These are phyloP conservation scores for Macrosiphum euphorbiae DNA, from an alignment of 2,888 invertebrate species.

Conservation along the genomic window DNA sequence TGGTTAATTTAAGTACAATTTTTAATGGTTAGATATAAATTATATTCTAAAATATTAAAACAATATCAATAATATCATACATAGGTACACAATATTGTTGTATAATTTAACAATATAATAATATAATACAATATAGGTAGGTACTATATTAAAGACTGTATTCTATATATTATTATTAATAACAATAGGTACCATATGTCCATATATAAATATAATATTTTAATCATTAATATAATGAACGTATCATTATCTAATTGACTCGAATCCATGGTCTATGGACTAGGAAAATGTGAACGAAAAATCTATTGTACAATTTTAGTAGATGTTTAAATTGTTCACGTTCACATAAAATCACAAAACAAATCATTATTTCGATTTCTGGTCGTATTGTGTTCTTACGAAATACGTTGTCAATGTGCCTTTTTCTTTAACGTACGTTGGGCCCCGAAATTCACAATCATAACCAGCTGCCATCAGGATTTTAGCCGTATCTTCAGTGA, in stretches of 20 bases:
- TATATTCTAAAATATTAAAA: not conserved
- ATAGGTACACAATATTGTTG: not conserved
- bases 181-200: not conserved
- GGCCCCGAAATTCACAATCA: constrained; percentile 89
- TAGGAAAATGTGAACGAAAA: not conserved
- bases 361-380: constrained; percentile 38
- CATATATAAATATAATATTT: not conserved
- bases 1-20: not conserved
- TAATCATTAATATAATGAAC: constrained; percentile 4
- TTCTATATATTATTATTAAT: not conserved
- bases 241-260: not conserved
- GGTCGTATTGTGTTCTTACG: constrained; percentile 85
- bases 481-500: constrained; percentile 86
- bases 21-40: not conserved
- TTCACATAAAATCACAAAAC: not conserved
- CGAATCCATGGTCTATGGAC: not conserved
- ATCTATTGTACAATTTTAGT: not conserved
- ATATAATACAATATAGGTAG: not conserved
- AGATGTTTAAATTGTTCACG: not conserved
- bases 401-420: constrained; percentile 91
- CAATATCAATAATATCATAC: no score
- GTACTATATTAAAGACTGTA: not conserved
- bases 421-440: constrained; percentile 95
- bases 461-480: constrained; percentile 89
- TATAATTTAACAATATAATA: not conserved